Percentiles rank a stretch among this genome's conserved stretches.
phyloP scores from a whole-genome alignment of 2,797 vertebrate species.

The Alectoris magna region DNA sequence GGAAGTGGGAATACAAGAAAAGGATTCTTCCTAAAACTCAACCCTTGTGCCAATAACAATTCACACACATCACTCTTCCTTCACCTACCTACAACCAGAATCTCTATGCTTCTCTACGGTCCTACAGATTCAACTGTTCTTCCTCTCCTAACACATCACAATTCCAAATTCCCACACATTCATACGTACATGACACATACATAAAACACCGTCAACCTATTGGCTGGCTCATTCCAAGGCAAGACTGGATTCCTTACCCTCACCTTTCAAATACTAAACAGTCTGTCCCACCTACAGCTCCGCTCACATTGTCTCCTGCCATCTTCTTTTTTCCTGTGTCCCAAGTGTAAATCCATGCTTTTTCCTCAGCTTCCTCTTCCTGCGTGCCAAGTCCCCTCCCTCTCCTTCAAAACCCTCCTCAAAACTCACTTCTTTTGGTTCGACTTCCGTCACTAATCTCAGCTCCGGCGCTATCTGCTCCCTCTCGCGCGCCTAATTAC shows the following conservation, averaged over 20 bases:
- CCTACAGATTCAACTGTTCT: neutral
- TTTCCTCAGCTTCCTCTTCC: conserved; percentile 73
- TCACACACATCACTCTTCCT: neutral
- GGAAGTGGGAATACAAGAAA: conserved; percentile 16
- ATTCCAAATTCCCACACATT: neutral
- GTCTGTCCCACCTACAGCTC: conserved; percentile 65
- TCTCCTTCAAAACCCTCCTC: conserved; percentile 77
- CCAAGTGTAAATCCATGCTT: conserved; percentile 47
- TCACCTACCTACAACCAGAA: conserved; percentile 28
- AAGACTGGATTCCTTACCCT: conserved; percentile 43
- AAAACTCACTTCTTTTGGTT: conserved; percentile 79
- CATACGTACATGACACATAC: neutral
- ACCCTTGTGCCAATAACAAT: neutral
- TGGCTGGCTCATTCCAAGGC: conserved; percentile 22
- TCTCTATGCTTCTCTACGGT: neutral
- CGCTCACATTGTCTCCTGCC: conserved; percentile 56
- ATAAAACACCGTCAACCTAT: neutral
- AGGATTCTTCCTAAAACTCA: neutral
- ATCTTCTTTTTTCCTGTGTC: conserved; percentile 57
- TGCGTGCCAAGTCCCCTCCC: conserved; percentile 74
- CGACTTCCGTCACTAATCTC: conserved; percentile 80
- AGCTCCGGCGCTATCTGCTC: conserved; percentile 78
- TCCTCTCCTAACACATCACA: neutral
- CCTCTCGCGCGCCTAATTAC: conserved; percentile 76
- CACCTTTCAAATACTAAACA: conserved; percentile 49